phyloP scores from a whole-genome alignment of 2,888 invertebrate species.

The Cartodere bifasciata region DNA sequence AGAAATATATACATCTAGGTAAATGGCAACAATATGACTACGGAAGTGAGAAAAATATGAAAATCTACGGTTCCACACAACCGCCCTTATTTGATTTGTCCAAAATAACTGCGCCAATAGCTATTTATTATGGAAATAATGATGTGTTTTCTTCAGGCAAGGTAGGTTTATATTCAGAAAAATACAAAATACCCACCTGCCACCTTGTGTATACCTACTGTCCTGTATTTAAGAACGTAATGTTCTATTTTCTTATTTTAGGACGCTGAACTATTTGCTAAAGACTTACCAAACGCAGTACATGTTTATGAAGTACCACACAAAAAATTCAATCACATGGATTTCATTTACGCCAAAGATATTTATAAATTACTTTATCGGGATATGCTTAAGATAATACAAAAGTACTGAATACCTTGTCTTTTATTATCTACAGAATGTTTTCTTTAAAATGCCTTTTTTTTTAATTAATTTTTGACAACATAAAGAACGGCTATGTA shows the following conservation, averaged over 20 bases:
- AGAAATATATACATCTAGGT: too few species aligned
- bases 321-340: conserved; percentile 7
- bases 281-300: conserved; percentile 9
- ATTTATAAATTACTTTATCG: conserved; percentile 4
- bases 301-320: conserved; percentile 5
- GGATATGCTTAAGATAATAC: conserved; percentile 5
- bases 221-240: too few species aligned
- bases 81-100: conserved; percentile 44
- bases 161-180: too few species aligned
- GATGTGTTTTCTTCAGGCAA: conserved; percentile 58
- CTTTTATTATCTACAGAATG: background rate
- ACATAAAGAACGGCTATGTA: too few species aligned
- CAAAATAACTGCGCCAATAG: conserved; percentile 40
- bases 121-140: conserved; percentile 43
- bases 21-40: conserved; percentile 35
- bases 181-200: too few species aligned
- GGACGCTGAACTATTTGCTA: conserved; percentile 5
- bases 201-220: too few species aligned
- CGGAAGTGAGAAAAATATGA: conserved; percentile 35
- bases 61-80: conserved; percentile 35
- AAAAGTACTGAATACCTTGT: conserved; percentile 1
- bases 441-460: too few species aligned
- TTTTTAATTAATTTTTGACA: too few species aligned
- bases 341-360: conserved; percentile 6
- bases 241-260: conserved; percentile 1